These are phyloP conservation scores for Philaethria dido DNA, from an alignment of 2,888 invertebrate genomes.

Conservation along the genomic window DNA sequence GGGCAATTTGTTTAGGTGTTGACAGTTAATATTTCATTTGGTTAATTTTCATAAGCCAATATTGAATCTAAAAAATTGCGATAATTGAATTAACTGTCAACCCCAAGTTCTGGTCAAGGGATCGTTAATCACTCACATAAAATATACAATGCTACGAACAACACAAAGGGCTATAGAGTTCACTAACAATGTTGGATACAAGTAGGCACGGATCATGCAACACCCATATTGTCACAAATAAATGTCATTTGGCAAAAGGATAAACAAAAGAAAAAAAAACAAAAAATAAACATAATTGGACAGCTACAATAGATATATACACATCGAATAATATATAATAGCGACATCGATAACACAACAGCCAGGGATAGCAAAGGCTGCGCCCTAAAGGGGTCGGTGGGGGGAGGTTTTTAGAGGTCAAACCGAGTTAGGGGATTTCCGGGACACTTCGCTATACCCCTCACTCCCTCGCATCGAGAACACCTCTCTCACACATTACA, in stretches of 20 bases:
- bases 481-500: slow-evolving; percentile 84
- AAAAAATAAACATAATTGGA: slow-evolving; percentile 61
- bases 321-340: slow-evolving; percentile 73
- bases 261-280: slow-evolving; percentile 54
- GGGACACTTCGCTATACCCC: slow-evolving; percentile 82
- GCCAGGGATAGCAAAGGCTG: slow-evolving; percentile 83
- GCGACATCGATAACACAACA: slow-evolving; percentile 83
- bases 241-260: slow-evolving; percentile 52
- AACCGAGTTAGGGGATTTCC: slow-evolving; percentile 80
- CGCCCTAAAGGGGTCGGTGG: slow-evolving; percentile 74
- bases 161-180: slow-evolving; percentile 80
- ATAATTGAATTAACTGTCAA: slow-evolving; percentile 73
- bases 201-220: slow-evolving; percentile 82
- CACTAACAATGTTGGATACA: slow-evolving; percentile 79
- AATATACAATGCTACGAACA: slow-evolving; percentile 78
- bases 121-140: slow-evolving; percentile 64
- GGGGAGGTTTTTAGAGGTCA: slow-evolving; percentile 75
- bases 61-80: slow-evolving; percentile 1
- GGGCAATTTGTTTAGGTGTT: slow-evolving; percentile 64
- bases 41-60: slow-evolving; percentile 34
- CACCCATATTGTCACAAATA: slow-evolving; percentile 72
- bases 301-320: slow-evolving; percentile 76
- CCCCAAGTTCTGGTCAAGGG: slow-evolving; percentile 63
- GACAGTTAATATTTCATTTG: slow-evolving; percentile 68
- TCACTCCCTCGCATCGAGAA: slow-evolving; percentile 84